Evolutionary conservation across 2,113 vertebrate genomes (phyloP).

Genomic region (Pholis gunnellus): DNA sequence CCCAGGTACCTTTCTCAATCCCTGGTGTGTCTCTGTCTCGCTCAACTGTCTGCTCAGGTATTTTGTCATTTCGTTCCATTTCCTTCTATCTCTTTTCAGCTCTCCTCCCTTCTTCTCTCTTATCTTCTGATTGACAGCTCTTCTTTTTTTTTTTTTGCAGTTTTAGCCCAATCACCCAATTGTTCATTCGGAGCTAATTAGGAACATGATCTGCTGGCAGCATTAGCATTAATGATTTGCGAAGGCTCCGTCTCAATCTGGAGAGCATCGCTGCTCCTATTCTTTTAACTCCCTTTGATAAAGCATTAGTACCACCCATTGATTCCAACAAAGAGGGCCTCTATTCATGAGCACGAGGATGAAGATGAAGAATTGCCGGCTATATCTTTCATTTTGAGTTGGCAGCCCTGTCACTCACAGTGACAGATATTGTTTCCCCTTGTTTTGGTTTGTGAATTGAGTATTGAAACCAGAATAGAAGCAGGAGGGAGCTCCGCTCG

Average conservation of each 20-base stretch:
- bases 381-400: slow-evolving; percentile 69
- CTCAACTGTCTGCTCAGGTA: background rate
- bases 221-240: slow-evolving; percentile 74
- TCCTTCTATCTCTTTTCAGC: slow-evolving; percentile 3
- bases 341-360: slow-evolving; percentile 42
- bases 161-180: slow-evolving; percentile 74
- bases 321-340: slow-evolving; percentile 56
- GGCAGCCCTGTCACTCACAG: slow-evolving; percentile 63
- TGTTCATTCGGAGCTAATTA: slow-evolving; percentile 76
- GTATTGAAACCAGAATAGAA: slow-evolving; percentile 72
- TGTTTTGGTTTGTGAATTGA: slow-evolving; percentile 66
- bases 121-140: slow-evolving; percentile 65
- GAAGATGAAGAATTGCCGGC: slow-evolving; percentile 62
- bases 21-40: background rate
- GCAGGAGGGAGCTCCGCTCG: slow-evolving; percentile 45
- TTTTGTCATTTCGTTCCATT: slow-evolving; percentile 10
- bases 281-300: slow-evolving; percentile 53
- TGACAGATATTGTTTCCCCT: slow-evolving; percentile 77
- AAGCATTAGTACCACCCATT: slow-evolving; percentile 61
- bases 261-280: slow-evolving; percentile 41
- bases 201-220: slow-evolving; percentile 55
- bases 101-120: slow-evolving; percentile 8
- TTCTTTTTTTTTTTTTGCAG: slow-evolving; percentile 57
- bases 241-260: slow-evolving; percentile 48
- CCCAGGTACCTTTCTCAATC: background rate